phyloP scores from a whole-genome alignment of 2,888 invertebrate species.

The Linyphia triangularis region DNA sequence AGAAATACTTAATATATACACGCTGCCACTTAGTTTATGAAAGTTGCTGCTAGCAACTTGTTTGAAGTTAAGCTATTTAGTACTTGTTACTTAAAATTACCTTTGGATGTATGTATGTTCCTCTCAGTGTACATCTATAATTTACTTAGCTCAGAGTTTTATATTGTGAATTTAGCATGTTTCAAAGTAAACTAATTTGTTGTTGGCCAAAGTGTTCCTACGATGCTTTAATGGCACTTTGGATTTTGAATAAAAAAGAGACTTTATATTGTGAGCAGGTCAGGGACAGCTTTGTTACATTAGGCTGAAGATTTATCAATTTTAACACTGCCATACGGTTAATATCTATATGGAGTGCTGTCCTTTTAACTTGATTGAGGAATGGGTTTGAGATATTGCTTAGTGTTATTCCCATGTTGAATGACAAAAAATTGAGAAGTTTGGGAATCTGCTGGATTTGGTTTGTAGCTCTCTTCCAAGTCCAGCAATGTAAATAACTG shows the following conservation, averaged over 20 bases:
- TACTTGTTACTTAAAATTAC: constrained; percentile 72
- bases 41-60: constrained; percentile 62
- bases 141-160: constrained; percentile 72
- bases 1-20: constrained; percentile 56
- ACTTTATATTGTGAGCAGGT: constrained; percentile 60
- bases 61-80: constrained; percentile 69
- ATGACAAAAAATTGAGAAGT: constrained; percentile 40
- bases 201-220: constrained; percentile 75
- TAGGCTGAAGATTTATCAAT: constrained; percentile 71
- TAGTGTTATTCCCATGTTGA: constrained; percentile 59
- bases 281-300: constrained; percentile 74
- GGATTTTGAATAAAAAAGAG: constrained; percentile 71
- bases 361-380: constrained; percentile 58
- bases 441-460: constrained; percentile 55
- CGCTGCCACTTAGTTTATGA: constrained; percentile 71
- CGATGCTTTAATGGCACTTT: constrained; percentile 66
- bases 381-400: constrained; percentile 55
- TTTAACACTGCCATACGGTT: constrained; percentile 74
- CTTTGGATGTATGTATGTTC: constrained; percentile 75
- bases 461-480: constrained; percentile 69
- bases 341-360: constrained; percentile 68
- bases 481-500: constrained; percentile 71
- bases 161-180: constrained; percentile 74
- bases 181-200: constrained; percentile 74
- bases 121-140: constrained; percentile 72